Percentiles rank a stretch among this genome's conserved stretches.
These are phyloP conservation scores for Pseudococcus jackbeardsleyi DNA, from an alignment of 2,888 invertebrate genomes.

Conservation along the genomic window DNA sequence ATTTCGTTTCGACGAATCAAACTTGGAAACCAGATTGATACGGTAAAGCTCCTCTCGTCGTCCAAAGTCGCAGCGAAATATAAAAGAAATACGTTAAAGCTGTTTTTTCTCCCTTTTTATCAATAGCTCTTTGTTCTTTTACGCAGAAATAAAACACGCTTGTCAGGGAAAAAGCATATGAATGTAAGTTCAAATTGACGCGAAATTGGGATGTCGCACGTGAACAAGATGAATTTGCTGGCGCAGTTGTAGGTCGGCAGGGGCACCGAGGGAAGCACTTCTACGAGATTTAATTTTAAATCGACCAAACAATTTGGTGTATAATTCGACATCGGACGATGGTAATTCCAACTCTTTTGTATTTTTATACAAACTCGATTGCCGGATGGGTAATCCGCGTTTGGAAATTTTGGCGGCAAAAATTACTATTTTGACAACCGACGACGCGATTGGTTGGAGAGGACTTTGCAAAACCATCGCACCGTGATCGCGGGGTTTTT, in stretches of 20 bases:
- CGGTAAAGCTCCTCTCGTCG: neutral
- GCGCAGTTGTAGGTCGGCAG: neutral
- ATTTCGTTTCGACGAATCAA: conserved; percentile 25
- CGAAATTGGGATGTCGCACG: conserved; percentile 34
- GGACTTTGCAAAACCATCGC: too few species aligned
- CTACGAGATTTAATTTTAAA: neutral
- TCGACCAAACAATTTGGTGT: neutral
- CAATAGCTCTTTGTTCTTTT: conserved; percentile 40
- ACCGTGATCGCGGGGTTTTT: too few species aligned
- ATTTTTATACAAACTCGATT: too few species aligned
- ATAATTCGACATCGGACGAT: neutral
- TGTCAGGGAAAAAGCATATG: conserved; percentile 27
- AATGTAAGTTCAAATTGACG: neutral
- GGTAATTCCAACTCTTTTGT: neutral
- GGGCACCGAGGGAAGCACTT: neutral
- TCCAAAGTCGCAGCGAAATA: neutral
- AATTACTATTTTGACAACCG: too few species aligned
- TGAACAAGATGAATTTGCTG: conserved; percentile 34
- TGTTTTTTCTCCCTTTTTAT: neutral
- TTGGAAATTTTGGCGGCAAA: too few species aligned
- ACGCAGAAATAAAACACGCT: neutral
- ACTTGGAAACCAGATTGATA: conserved; percentile 24
- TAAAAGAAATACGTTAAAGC: conserved; percentile 28
- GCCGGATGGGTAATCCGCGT: too few species aligned
- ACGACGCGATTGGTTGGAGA: too few species aligned